Percentiles rank a stretch among this genome's conserved stretches.
phyloP scores from a whole-genome alignment of 2,888 invertebrate species.

The Thysanoteuthis rhombus region DNA sequence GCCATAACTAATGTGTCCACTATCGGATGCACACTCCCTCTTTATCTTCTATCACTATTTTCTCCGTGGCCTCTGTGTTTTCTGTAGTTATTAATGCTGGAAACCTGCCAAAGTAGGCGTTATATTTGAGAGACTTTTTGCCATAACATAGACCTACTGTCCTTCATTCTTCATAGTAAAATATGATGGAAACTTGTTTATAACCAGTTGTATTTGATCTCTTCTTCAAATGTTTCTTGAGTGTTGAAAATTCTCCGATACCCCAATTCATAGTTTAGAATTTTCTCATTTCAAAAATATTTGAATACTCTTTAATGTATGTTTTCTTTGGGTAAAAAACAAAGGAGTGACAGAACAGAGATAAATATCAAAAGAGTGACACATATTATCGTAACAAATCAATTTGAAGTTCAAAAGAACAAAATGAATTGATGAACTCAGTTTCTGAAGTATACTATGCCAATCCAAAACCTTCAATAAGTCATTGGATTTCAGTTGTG shows the following conservation, averaged over 20 bases:
- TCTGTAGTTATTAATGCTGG: neutral
- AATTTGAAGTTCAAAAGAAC: too few relatives aligned
- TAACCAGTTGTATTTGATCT: neutral
- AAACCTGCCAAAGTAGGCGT: neutral
- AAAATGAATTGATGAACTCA: too few relatives aligned
- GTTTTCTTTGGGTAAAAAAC: too few relatives aligned
- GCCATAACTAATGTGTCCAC: neutral
- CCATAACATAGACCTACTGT: neutral
- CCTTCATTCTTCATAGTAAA: neutral
- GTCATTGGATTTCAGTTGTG: too few relatives aligned
- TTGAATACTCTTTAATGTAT: too few relatives aligned
- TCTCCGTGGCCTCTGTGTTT: neutral
- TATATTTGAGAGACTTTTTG: neutral
- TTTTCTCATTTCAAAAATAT: neutral
- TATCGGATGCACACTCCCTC: neutral
- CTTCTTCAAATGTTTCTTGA: neutral
- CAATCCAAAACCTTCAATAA: too few relatives aligned
- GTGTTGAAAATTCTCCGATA: neutral
- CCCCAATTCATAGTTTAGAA: neutral
- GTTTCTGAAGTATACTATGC: too few relatives aligned
- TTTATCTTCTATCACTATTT: neutral
- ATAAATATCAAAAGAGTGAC: too few relatives aligned
- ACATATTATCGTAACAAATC: too few relatives aligned
- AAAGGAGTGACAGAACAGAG: too few relatives aligned
- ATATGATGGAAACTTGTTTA: neutral